A percentile compares a stretch with the other conserved stretches of the same genome.
Conservation (phyloP, 2,888 invertebrate species). For the Zelleria hepariella region DNA sequence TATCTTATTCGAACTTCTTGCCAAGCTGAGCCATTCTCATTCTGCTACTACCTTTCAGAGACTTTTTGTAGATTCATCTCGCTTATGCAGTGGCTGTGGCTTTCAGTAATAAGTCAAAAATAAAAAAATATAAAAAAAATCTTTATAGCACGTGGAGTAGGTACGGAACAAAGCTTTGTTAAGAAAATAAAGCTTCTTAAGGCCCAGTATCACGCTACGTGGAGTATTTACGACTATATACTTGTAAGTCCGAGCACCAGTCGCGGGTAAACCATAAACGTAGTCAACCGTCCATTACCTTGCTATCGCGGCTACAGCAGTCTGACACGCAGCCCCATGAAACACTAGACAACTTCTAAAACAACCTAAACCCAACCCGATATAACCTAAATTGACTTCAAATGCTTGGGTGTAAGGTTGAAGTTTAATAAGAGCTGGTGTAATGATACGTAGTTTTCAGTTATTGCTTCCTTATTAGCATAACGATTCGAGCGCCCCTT, state of each 20-base stretch:
- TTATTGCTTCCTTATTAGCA: constrained; percentile 48
- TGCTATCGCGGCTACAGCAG: constrained; percentile 58
- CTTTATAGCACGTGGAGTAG: not conserved
- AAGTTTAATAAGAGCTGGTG: constrained; percentile 13
- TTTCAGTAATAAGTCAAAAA: too few relatives aligned
- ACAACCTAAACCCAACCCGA: constrained; percentile 15
- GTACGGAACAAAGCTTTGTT: constrained; percentile 22
- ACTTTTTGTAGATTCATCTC: too few relatives aligned
- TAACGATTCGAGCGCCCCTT: constrained; percentile 67
- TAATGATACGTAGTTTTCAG: constrained; percentile 17
- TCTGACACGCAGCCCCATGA: constrained; percentile 53
- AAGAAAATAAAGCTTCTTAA: constrained; percentile 55
- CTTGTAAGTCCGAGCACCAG: constrained; percentile 11
- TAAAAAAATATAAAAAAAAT: not conserved
- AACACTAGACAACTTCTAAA: constrained; percentile 14
- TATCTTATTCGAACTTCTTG: too few relatives aligned
- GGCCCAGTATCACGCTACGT: constrained; percentile 50
- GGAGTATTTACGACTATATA: constrained; percentile 55
- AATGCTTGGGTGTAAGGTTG: constrained; percentile 6
- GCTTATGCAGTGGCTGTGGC: too few relatives aligned
- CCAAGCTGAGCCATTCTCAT: too few relatives aligned
- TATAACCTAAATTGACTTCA: constrained; percentile 11
- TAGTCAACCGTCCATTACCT: constrained; percentile 70
- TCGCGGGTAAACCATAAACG: constrained; percentile 40
- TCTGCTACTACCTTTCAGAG: too few relatives aligned